Evolutionary conservation across 2,888 invertebrate genomes (phyloP).

Genomic region (Baccha elongata): DNA sequence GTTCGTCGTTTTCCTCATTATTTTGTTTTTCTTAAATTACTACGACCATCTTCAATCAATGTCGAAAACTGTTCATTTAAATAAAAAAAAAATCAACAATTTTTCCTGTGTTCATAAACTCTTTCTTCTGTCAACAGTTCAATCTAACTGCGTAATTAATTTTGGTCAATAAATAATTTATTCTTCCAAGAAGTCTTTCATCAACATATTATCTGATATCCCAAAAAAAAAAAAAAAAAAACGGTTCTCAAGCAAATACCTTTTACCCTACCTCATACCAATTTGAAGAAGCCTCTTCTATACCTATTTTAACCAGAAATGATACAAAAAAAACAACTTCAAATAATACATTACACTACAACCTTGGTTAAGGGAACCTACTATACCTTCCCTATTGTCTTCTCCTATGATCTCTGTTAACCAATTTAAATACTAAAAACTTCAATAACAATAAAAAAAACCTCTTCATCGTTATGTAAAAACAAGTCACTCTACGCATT

Average conservation of each 20-base stretch:
- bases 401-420: conserved; percentile 25
- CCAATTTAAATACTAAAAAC: conserved; percentile 45
- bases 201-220: too few species aligned
- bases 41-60: too few species aligned
- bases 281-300: conserved; percentile 34
- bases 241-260: conserved; percentile 13
- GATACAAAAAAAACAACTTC: background rate
- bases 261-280: conserved; percentile 59
- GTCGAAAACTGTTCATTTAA: too few species aligned
- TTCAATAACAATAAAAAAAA: background rate
- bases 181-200: too few species aligned
- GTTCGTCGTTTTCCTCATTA: too few species aligned
- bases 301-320: too few species aligned
- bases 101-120: background rate
- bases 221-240: conserved; percentile 22
- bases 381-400: conserved; percentile 7
- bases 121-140: background rate
- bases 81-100: too few species aligned
- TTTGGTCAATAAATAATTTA: background rate
- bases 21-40: too few species aligned
- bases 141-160: too few species aligned
- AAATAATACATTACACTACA: conserved; percentile 14
- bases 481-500: conserved; percentile 18
- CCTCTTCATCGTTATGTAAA: background rate
- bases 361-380: conserved; percentile 43